Conservation (phyloP, 2,113 vertebrate species). For the Phaetusa simplex region DNA sequence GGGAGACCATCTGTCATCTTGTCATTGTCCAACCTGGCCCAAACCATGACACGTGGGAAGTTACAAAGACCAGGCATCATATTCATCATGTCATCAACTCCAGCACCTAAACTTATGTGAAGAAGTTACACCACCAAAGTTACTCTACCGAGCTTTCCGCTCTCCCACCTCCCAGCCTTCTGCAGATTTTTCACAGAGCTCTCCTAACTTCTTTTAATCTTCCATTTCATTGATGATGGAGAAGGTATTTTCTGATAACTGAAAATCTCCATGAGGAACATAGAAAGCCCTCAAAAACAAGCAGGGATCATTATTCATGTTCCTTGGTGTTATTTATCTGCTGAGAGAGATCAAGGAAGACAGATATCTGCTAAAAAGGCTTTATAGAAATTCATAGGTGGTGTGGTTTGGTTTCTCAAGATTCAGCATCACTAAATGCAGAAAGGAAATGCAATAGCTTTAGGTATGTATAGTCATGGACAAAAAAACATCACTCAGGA, state of each 20-base stretch:
- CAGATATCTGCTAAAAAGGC: not conserved
- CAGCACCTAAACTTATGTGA: not conserved
- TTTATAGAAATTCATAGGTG: not conserved
- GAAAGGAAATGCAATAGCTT: not conserved
- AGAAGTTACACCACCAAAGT: not conserved
- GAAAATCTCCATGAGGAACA: not conserved
- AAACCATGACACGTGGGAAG: not conserved
- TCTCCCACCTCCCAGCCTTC: not conserved
- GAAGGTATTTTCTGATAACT: not conserved
- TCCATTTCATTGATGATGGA: not conserved
- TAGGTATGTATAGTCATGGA: not conserved
- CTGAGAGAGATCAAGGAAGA: not conserved
- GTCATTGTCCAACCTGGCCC: too few species aligned
- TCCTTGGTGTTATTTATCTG: not conserved
- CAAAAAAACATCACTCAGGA: not conserved
- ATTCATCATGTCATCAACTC: not conserved
- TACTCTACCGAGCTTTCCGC: not conserved
- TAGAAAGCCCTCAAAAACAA: not conserved
- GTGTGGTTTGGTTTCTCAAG: not conserved
- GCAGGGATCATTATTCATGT: not conserved
- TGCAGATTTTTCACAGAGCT: not conserved
- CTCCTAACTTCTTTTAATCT: not conserved
- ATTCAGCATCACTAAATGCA: not conserved
- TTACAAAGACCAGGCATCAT: not conserved
- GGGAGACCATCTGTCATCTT: too few species aligned